A percentile compares a stretch with the other conserved stretches of the same genome.
Conservation (phyloP, 2,888 invertebrate species). For the Helobdella robusta region DNA sequence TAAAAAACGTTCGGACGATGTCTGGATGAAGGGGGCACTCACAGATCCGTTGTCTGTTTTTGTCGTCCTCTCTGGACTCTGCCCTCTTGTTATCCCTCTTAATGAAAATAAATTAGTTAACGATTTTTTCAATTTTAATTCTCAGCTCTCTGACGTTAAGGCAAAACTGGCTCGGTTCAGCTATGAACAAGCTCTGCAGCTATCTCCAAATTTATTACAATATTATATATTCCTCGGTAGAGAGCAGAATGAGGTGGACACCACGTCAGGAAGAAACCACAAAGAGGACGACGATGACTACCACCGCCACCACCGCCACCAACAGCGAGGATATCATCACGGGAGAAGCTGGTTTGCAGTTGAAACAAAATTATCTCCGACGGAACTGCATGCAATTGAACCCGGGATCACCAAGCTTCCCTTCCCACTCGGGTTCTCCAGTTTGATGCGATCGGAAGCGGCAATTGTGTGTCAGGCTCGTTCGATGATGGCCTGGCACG, state of each 20-base stretch:
- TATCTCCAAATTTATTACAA: not conserved
- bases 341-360: constrained; percentile 43
- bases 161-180: constrained; percentile 6
- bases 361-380: constrained; percentile 34
- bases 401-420: constrained; percentile 33
- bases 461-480: constrained; percentile 48
- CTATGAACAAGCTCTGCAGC: not conserved
- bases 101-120: constrained; percentile 31
- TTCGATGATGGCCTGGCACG: constrained; percentile 49
- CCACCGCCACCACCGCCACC: constrained; percentile 36
- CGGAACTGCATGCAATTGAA: constrained; percentile 21
- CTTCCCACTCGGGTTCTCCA: constrained; percentile 32
- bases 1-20: constrained; percentile 42
- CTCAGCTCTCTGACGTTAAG: too few species aligned
- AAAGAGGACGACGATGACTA: too few species aligned
- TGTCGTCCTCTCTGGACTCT: constrained; percentile 41
- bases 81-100: constrained; percentile 36
- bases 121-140: constrained; percentile 26
- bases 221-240: too few species aligned
- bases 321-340: constrained; percentile 12
- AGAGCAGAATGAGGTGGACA: too few species aligned
- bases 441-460: constrained; percentile 41
- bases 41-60: constrained; percentile 39
- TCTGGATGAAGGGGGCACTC: constrained; percentile 40
- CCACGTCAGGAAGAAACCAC: too few species aligned